phyloP scores from a whole-genome alignment of 2,797 vertebrate genomes.

The Melanotaenia boesemani region DNA sequence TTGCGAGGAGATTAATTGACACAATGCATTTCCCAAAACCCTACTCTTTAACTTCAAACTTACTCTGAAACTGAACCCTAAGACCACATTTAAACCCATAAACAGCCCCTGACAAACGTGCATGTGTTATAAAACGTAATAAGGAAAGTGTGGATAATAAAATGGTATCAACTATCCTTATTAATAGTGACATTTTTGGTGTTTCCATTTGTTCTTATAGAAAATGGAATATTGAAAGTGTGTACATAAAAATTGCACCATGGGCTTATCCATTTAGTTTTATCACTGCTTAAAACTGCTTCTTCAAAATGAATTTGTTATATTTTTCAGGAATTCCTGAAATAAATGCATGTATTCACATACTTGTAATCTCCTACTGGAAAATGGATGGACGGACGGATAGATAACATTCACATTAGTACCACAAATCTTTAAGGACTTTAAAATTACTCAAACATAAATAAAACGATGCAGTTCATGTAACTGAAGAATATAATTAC shows the following conservation, averaged over 20 bases:
- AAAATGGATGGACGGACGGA: neutral
- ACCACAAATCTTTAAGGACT: neutral
- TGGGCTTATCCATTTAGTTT: neutral
- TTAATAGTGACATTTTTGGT: neutral
- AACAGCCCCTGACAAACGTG: constrained; percentile 5
- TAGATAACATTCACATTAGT: neutral
- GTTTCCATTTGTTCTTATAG: neutral
- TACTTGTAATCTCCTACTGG: too few relatives aligned
- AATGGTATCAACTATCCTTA: neutral
- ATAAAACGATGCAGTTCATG: neutral
- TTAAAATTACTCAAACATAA: neutral
- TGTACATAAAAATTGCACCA: neutral
- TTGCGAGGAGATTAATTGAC: neutral
- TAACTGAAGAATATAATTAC: neutral
- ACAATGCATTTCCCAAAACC: neutral
- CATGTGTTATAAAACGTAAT: neutral
- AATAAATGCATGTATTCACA: neutral
- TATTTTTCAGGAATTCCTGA: neutral
- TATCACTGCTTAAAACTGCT: neutral
- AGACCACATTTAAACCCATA: neutral
- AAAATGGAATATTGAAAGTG: neutral
- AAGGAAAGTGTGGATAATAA: neutral
- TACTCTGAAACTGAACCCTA: neutral
- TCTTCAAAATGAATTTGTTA: neutral
- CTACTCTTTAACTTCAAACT: neutral